Conservation (phyloP, 2,113 vertebrate genomes). For the Pomatorhinus ruficollis region DNA sequence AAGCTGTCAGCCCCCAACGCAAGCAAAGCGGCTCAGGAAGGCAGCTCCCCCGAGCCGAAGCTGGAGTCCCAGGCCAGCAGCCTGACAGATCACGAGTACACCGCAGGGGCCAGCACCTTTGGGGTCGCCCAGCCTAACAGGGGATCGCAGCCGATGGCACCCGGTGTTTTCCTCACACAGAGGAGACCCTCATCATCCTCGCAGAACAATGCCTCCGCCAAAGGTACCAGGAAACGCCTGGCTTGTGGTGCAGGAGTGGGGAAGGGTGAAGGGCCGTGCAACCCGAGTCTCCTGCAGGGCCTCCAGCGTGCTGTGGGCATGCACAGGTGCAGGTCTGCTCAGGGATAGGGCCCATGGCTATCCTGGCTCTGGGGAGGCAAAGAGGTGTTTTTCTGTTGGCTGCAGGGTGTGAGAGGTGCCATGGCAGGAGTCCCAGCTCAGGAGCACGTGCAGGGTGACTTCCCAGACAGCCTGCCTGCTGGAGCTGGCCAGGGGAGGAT, state of each 20-base stretch:
- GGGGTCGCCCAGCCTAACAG: constrained; percentile 79
- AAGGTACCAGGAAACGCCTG: constrained; percentile 77
- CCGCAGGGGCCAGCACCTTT: constrained; percentile 79
- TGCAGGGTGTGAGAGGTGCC: neutral
- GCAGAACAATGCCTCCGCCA: constrained; percentile 87
- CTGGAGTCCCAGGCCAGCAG: constrained; percentile 87
- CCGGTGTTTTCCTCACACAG: constrained; percentile 93
- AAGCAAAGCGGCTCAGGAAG: constrained; percentile 85
- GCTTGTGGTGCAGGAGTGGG: constrained; percentile 23
- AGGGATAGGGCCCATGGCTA: neutral
- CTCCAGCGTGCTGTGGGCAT: neutral
- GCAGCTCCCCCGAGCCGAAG: constrained; percentile 89
- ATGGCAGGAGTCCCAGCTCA: neutral
- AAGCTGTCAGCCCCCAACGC: constrained; percentile 81
- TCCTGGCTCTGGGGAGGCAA: neutral
- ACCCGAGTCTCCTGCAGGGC: neutral
- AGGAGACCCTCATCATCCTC: constrained; percentile 89
- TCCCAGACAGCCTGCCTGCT: neutral
- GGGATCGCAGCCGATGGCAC: constrained; percentile 90
- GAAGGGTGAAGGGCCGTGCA: neutral
- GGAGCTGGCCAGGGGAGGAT: neutral
- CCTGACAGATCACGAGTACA: constrained; percentile 91
- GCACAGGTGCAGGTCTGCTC: neutral
- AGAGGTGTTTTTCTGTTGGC: neutral
- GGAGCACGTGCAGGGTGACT: neutral